A percentile compares a stretch with the other conserved stretches of the same genome.
phyloP scores from a whole-genome alignment of 2,888 invertebrate genomes.

The Dastarcus helophoroides region DNA sequence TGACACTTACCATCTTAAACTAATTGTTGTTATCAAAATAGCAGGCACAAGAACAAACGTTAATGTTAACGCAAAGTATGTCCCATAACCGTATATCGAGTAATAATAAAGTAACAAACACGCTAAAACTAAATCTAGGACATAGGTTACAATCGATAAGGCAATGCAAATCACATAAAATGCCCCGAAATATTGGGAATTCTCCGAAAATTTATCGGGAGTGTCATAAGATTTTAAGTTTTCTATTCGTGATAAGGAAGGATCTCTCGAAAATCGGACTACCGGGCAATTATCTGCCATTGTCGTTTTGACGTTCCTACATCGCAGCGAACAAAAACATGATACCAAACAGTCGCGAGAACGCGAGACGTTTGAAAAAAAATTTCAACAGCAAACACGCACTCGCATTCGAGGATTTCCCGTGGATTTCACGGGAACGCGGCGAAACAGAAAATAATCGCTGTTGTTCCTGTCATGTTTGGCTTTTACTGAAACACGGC shows the following conservation, averaged over 20 bases:
- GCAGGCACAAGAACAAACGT: slow-evolving; percentile 41
- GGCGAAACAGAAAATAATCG: too few relatives aligned
- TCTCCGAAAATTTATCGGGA: slow-evolving; percentile 30
- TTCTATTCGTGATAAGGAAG: slow-evolving; percentile 34
- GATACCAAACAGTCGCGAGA: too few relatives aligned
- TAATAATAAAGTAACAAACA: slow-evolving; percentile 37
- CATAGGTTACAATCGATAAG: slow-evolving; percentile 37
- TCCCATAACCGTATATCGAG: slow-evolving; percentile 30
- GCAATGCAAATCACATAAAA: slow-evolving; percentile 36
- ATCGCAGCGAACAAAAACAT: too few relatives aligned
- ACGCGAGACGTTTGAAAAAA: too few relatives aligned
- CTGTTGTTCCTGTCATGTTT: too few relatives aligned
- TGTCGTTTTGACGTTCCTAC: too few relatives aligned
- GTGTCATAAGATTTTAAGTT: slow-evolving; percentile 29
- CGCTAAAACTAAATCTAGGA: slow-evolving; percentile 35
- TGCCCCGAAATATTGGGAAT: slow-evolving; percentile 27
- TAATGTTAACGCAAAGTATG: slow-evolving; percentile 41
- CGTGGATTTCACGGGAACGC: too few relatives aligned
- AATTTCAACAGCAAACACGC: too few relatives aligned
- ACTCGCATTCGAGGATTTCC: too few relatives aligned
- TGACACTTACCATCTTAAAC: slow-evolving; percentile 42
- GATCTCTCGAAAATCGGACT: slow-evolving; percentile 36
- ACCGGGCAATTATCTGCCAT: slow-evolving; percentile 37
- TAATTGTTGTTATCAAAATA: slow-evolving; percentile 40
- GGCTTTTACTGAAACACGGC: too few relatives aligned